Evolutionary conservation across 2,797 vertebrate species (phyloP).

Genomic region (Psittacula echo): DNA sequence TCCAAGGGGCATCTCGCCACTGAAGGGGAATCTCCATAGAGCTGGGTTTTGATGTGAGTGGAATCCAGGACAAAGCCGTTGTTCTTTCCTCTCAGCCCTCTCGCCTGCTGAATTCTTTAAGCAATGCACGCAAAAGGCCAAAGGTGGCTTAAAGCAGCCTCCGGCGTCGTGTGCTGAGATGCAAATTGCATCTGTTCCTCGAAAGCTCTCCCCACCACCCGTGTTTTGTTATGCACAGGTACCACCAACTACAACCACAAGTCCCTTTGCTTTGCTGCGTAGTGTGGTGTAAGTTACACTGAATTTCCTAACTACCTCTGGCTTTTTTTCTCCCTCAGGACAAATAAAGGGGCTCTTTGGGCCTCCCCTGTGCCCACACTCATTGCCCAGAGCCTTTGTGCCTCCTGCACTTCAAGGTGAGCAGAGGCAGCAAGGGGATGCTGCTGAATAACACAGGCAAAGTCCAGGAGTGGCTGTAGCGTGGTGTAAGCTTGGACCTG

Average conservation of each 20-base stretch:
- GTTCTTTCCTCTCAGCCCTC: not conserved
- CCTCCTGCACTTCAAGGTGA: not conserved
- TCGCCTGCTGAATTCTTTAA: not conserved
- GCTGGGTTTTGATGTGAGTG: not conserved
- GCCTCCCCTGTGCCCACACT: not conserved
- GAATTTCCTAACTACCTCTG: fast-evolving
- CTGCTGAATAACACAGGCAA: fast-evolving
- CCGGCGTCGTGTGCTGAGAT: not conserved
- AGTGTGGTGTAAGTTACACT: fast-evolving
- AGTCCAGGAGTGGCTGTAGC: not conserved
- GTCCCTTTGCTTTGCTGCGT: not conserved
- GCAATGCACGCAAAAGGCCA: not conserved
- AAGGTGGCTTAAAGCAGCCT: not conserved
- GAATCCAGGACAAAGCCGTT: not conserved
- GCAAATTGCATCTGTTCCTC: not conserved
- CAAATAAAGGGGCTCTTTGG: not conserved
- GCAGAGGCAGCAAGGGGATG: not conserved
- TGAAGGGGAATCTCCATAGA: not conserved
- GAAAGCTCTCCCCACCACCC: not conserved
- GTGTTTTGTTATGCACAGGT: not conserved
- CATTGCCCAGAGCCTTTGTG: not conserved
- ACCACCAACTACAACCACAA: not conserved
- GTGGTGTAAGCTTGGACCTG: not conserved
- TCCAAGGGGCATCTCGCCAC: not conserved
- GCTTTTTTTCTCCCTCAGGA: not conserved